Percentiles rank a stretch among this genome's conserved stretches.
These are phyloP conservation scores for Ooceraea biroi DNA, from an alignment of 1,140 invertebrate species.

Conservation along the genomic window DNA sequence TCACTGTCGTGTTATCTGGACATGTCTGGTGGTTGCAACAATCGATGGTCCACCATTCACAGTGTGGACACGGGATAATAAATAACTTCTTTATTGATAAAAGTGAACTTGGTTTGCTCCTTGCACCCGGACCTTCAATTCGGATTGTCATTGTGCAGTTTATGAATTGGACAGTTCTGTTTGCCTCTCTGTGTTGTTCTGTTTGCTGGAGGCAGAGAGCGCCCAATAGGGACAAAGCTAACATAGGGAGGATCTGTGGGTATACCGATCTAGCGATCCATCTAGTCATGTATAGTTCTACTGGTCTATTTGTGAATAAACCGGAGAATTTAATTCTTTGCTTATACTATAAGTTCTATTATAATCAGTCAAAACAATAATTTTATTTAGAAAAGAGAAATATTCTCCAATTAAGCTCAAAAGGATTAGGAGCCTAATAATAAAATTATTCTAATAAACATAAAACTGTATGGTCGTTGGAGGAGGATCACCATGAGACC, in stretches of 20 bases:
- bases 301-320: not conserved
- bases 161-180: constrained; percentile 50
- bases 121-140: constrained; percentile 44
- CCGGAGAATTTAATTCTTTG: constrained; percentile 12
- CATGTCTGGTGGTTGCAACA: constrained; percentile 22
- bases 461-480: constrained; percentile 44
- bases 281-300: constrained; percentile 12
- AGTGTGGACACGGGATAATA: constrained; percentile 21
- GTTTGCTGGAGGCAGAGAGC: constrained; percentile 2
- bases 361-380: not conserved
- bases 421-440: not conserved
- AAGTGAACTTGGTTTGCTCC: constrained; percentile 46
- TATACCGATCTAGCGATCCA: constrained; percentile 44
- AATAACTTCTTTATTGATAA: constrained; percentile 52
- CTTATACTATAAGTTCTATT: not conserved
- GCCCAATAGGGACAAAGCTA: constrained; percentile 42
- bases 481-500: constrained; percentile 7
- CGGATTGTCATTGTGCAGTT: constrained; percentile 50
- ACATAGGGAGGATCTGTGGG: constrained; percentile 24
- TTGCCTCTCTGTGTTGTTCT: constrained; percentile 38
- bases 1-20: constrained; percentile 24
- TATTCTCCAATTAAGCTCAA: not conserved
- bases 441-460: constrained; percentile 13
- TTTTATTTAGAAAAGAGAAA: not conserved
- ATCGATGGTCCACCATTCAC: constrained; percentile 29